phyloP scores from a whole-genome alignment of 2,888 invertebrate genomes.

The Callyntrura sp. region DNA sequence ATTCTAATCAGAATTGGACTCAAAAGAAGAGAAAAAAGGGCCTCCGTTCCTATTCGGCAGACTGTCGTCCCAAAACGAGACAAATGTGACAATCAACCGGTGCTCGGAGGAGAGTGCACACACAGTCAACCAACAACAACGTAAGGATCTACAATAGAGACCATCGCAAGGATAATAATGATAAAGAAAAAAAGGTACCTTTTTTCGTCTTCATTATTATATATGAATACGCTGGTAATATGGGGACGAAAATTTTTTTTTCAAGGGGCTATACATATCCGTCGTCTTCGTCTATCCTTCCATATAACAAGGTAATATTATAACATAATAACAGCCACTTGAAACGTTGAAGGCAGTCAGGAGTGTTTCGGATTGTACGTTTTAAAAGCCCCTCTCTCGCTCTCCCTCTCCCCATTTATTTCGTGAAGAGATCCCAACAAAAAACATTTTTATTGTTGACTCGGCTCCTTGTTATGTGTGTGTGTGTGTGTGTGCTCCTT shows the following conservation, averaged over 20 bases:
- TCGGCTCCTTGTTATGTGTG: constrained; percentile 43
- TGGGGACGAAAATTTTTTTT: background rate
- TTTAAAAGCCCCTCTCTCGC: constrained; percentile 43
- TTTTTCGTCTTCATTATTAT: constrained; percentile 9
- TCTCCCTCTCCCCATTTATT: constrained; percentile 14
- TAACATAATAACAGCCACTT: constrained; percentile 37
- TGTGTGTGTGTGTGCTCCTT: constrained; percentile 47
- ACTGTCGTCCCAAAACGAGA: constrained; percentile 51
- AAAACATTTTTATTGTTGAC: constrained; percentile 62
- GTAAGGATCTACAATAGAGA: constrained; percentile 14
- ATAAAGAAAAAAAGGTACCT: constrained; percentile 43
- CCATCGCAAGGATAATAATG: constrained; percentile 40
- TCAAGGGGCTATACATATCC: constrained; percentile 39
- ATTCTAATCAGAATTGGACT: background rate
- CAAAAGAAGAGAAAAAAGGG: constrained; percentile 37
- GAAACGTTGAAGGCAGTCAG: constrained; percentile 41
- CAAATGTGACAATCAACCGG: constrained; percentile 72
- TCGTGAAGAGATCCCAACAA: background rate
- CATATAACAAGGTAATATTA: constrained; percentile 52
- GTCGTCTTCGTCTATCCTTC: background rate
- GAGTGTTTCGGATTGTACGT: constrained; percentile 2
- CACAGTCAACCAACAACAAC: background rate
- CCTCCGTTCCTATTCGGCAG: background rate
- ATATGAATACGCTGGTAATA: constrained; percentile 21
- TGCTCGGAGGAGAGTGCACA: background rate